Evolutionary conservation across 1,140 invertebrate genomes (phyloP), one percentile per base, ranked within the genome.

Genomic region (Carcinoscorpius rotundicauda): DNA sequence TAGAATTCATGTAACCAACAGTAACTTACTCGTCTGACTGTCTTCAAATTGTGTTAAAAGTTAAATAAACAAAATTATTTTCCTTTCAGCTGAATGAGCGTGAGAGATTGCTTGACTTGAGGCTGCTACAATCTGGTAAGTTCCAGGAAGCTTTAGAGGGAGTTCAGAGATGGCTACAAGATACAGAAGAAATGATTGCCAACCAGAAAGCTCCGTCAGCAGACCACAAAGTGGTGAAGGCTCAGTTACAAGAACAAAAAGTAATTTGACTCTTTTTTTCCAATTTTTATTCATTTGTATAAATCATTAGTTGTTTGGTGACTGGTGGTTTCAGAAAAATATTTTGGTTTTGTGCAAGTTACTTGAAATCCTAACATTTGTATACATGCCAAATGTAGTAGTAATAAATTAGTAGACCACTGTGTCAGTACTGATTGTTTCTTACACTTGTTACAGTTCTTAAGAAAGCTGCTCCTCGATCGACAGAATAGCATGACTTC

Each of bases 161-260:
- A 4, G 79, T 97, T 6, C 85, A 90, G 70, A 93, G 95, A 75
- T 98, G 96, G 97, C 75, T 98, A 50, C 85, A 66, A 1, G 93
- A 97, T 70, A 95, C 92, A 0, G 93, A 97, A 77, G 92, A 98
- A 67, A 89, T 98, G 85, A 90, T 98, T 5, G 87, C 87, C 56
- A 96, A 97, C 78, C 95, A 98, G 78, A 94, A 96, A 78, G 85
- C 94, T 56, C 93, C 94, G 9, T 96, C 93, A 1, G 90, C 91
- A 4, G 96, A 98, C 73, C 96, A 95, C 76, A 97, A 98, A 78
- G 95, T 98, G 0, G 91, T 96, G 1, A 98, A 97, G 75, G 93
- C 92, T 3, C 93, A 97, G 73, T 73, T 97, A 9, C 93, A 97
- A 77, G 93, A 96, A 74, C 91, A 93, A 73, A 95, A 95, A 79